Base-by-base conservation (phyloP, 2,113 vertebrate species). In the Corapipo altera region DNA sequence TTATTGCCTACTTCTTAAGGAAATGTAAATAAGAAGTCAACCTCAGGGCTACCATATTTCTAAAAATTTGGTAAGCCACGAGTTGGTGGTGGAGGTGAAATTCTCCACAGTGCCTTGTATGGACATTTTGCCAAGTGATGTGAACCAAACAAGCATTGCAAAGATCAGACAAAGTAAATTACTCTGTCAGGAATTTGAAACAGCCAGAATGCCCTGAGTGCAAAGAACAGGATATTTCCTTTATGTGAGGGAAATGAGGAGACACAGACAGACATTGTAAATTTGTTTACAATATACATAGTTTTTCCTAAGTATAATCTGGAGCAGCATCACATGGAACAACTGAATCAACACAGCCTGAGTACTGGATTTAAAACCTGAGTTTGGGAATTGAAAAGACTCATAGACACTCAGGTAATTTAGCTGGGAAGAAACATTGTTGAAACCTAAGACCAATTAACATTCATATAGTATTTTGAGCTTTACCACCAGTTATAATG, bases 11-110 rank as follows among this genome's bases (percentile, higher is more conserved):
- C 17, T 88, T 88, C n/a, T 37, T 74, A 89, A 78, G 69, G 52
- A 18, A 94, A 94, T 49, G 65, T 87, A 96, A 95, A 93, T 67
- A 95, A 89, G 78, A 94, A 88, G 20, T 58, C 55, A 87, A 1
- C 81, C 8, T 30, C 66, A 82, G 43, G 26, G 48, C 48, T 79
- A 76, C 85, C 33, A 76, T 27, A 73, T 95, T 94, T 89, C 76
- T 92, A 55, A 89, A 67, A 85, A 92, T 89, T 61, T 57, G 24
- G 46, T 66, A 51, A 78, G 32, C 62, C 39, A 73, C 13, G 71
- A 70, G 27, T 43, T 88, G 65, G 75, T 88, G 54, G 81, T 79
- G 49, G 0, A 4, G 49, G 24, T 88, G 26, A 23, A 76, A 49
- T 90, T 70, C 75, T 92, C 51, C 30, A 21, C 22, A 90, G 26